Conservation (phyloP, 2,888 invertebrate genomes). For the Cosmia pyralina region DNA sequence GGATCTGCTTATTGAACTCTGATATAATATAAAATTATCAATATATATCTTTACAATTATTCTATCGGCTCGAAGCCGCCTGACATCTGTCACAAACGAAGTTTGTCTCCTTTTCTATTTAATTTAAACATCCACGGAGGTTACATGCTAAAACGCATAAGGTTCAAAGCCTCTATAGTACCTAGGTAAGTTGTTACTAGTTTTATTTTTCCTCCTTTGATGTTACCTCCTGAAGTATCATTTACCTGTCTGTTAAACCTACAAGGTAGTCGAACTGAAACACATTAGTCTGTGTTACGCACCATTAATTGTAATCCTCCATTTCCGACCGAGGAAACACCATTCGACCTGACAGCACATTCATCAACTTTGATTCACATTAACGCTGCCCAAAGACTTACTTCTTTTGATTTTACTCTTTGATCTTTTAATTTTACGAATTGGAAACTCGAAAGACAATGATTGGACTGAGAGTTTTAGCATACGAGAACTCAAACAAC, state of each 20-base stretch:
- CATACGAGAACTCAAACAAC: too few relatives aligned
- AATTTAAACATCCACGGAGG: too few relatives aligned
- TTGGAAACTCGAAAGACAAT: neutral
- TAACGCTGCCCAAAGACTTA: neutral
- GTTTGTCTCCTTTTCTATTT: too few relatives aligned
- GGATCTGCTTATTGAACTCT: too few relatives aligned
- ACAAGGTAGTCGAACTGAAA: neutral
- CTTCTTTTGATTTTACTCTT: neutral
- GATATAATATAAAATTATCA: too few relatives aligned
- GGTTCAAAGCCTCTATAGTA: too few relatives aligned
- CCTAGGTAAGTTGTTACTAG: neutral
- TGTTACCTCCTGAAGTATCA: neutral
- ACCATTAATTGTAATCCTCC: constrained; percentile 32
- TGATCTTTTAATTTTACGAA: neutral
- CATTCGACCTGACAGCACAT: constrained; percentile 24
- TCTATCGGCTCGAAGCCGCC: too few relatives aligned
- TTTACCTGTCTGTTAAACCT: neutral
- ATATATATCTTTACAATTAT: too few relatives aligned
- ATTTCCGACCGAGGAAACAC: constrained; percentile 17
- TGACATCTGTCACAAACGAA: too few relatives aligned
- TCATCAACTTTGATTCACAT: constrained; percentile 31
- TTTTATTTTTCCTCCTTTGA: neutral
- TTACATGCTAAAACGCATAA: too few relatives aligned
- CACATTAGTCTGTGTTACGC: constrained; percentile 31
- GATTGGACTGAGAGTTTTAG: neutral